A percentile compares a stretch with the other conserved stretches of the same genome.
Conservation (phyloP, 2,113 vertebrate species). For the Ploceus nigricollis region DNA sequence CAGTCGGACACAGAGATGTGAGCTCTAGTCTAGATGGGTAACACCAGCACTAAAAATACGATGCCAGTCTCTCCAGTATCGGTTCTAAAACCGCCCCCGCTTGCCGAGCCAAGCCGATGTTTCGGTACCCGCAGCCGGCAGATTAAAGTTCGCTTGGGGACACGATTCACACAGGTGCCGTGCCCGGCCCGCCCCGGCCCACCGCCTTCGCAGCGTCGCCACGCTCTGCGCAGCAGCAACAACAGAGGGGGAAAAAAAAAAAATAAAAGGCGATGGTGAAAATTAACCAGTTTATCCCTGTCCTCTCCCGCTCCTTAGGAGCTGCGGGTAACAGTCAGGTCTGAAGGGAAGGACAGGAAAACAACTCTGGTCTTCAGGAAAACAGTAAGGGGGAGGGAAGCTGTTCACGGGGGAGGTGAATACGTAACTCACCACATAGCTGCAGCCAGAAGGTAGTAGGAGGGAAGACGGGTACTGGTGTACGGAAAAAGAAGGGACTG, state of each 20-base stretch:
- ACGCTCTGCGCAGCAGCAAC: not conserved
- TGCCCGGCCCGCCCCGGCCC: not conserved
- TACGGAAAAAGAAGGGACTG: not conserved
- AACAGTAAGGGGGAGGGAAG: not conserved
- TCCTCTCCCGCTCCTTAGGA: not conserved
- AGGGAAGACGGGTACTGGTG: not conserved
- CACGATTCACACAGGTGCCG: not conserved
- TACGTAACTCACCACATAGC: not conserved
- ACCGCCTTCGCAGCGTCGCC: not conserved
- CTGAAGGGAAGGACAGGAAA: not conserved
- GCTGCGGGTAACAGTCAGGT: not conserved
- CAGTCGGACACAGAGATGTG: not conserved
- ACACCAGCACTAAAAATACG: not conserved
- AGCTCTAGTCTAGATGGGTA: not conserved
- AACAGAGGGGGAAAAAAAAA: not conserved
- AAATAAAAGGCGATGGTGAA: not conserved
- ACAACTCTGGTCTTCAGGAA: not conserved
- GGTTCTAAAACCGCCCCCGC: not conserved
- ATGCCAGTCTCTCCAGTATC: not conserved
- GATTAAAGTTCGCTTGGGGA: not conserved
- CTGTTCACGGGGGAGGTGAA: not conserved
- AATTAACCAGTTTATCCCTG: not conserved
- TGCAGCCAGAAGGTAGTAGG: constrained; percentile 10
- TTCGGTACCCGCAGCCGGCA: accelerated
- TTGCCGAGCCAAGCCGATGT: not conserved